These are phyloP conservation scores for Protonibea diacanthus DNA, from an alignment of 2,797 vertebrate species.

Conservation along the genomic window DNA sequence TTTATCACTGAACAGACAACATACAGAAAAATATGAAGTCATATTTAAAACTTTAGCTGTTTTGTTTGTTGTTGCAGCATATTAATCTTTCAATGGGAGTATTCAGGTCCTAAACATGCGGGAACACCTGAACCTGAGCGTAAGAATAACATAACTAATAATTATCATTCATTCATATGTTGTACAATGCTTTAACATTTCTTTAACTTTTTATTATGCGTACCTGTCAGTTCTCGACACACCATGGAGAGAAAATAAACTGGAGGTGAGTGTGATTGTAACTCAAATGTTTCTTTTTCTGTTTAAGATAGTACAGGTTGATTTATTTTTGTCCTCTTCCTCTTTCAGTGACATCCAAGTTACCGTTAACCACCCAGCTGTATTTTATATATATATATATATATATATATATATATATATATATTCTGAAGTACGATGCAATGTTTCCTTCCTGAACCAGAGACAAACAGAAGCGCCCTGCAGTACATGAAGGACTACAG, in stretches of 20 bases:
- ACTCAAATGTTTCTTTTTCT: no score
- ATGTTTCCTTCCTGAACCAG: background rate
- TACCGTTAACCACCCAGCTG: background rate
- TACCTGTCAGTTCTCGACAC: background rate
- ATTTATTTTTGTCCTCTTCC: background rate
- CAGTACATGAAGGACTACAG: background rate
- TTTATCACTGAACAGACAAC: no score
- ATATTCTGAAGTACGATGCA: background rate
- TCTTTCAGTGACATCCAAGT: background rate
- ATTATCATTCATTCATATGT: background rate
- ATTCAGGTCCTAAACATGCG: no score
- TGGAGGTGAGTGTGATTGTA: conserved; percentile 37
- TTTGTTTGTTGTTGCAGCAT: no score
- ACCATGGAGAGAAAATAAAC: conserved; percentile 28
- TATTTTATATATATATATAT: no score
- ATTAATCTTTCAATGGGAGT: no score
- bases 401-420: no score
- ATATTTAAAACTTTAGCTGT: no score
- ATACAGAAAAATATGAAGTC: no score
- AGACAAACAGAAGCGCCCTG: rapidly evolving
- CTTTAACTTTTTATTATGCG: background rate
- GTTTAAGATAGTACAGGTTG: no score
- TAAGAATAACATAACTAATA: no score
- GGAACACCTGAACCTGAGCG: no score
- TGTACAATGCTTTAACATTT: background rate